Evolutionary conservation across 2,797 vertebrate species (phyloP).

Genomic region (Pangasius djambal): DNA sequence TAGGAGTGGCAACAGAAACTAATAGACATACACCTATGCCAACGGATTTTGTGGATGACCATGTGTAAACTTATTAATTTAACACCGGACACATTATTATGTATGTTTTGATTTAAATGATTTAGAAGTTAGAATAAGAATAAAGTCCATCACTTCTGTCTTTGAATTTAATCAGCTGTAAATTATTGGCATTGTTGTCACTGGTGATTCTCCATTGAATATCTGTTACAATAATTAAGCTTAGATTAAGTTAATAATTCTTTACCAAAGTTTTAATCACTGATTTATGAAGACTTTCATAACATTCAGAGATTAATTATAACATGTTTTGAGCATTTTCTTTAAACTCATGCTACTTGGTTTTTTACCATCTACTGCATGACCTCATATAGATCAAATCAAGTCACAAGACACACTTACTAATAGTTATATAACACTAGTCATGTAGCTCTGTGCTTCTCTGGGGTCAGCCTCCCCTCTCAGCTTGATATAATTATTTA

Average conservation of each 20-base stretch:
- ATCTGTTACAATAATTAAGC: background rate
- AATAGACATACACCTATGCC: background rate
- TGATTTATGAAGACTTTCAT: background rate
- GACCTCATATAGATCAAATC: background rate
- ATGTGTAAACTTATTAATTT: background rate
- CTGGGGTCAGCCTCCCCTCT: background rate
- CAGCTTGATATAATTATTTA: background rate
- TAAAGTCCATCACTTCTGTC: background rate
- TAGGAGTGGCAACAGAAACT: background rate
- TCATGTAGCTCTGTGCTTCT: background rate
- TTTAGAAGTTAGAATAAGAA: background rate
- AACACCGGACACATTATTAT: background rate
- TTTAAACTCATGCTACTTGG: background rate
- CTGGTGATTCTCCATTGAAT: constrained; percentile 6
- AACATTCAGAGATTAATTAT: background rate
- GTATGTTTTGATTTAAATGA: background rate
- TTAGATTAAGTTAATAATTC: background rate
- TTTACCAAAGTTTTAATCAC: background rate
- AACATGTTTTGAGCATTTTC: background rate
- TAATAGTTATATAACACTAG: background rate
- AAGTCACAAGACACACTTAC: background rate
- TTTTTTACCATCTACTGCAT: background rate
- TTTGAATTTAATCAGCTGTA: background rate
- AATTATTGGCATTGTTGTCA: background rate
- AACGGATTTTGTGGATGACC: background rate